Conservation (phyloP, 2,888 invertebrate species). For the Geotrupes spiniger region DNA sequence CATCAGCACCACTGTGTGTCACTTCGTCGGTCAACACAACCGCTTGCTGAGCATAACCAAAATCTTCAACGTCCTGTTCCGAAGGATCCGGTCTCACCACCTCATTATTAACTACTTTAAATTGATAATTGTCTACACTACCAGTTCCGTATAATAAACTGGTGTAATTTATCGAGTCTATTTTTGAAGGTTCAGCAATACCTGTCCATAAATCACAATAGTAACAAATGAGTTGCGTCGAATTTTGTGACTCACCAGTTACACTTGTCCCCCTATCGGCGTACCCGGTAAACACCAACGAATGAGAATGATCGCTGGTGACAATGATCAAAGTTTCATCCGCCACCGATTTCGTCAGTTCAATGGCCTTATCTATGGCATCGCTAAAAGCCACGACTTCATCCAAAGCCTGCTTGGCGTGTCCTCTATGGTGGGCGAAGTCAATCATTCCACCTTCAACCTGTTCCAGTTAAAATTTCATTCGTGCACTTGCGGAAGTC, state of each 20-base stretch:
- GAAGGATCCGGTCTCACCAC: constrained; percentile 62
- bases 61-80: constrained; percentile 58
- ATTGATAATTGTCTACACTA: constrained; percentile 65
- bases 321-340: constrained; percentile 78
- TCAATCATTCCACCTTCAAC: constrained; percentile 87
- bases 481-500: neutral
- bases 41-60: constrained; percentile 71
- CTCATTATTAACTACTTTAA: constrained; percentile 41
- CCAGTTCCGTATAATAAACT: constrained; percentile 77
- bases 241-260: constrained; percentile 62
- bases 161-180: constrained; percentile 69
- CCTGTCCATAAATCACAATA: constrained; percentile 54
- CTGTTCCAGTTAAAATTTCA: constrained; percentile 43
- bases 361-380: constrained; percentile 67
- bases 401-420: constrained; percentile 70
- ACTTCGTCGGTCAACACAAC: constrained; percentile 70
- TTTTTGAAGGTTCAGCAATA: constrained; percentile 60
- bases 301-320: constrained; percentile 82
- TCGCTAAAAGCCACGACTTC: constrained; percentile 78
- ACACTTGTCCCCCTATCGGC: constrained; percentile 66
- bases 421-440: constrained; percentile 81
- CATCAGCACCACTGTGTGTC: constrained; percentile 82
- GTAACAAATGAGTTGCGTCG: too few relatives aligned
- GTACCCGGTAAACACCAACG: constrained; percentile 75
- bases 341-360: constrained; percentile 49